Evolutionary conservation across 2,888 invertebrate species (phyloP), one percentile per base, ranked within the genome.

Genomic region (Trilocha varians): DNA sequence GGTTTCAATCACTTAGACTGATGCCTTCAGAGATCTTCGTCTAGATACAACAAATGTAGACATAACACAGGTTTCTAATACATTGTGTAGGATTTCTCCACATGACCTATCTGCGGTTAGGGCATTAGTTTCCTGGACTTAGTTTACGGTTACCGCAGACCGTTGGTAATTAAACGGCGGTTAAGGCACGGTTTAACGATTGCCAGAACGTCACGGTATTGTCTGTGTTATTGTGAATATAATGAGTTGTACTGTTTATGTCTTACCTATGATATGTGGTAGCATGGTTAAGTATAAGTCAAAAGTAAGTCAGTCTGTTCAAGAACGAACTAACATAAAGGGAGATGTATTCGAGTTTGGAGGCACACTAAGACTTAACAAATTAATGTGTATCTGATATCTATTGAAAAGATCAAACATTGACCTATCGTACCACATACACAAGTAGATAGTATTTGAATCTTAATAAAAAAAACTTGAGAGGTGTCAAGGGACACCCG

Each of bases 51-150:
- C n/a, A n/a, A n/a, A n/a, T n/a, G n/a, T 25, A 6, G 2, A 25
- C 11, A 11, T 25, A 9, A 25, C 25, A 4, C 25, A 6, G 25
- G 25, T 45, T 39, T 39, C 35, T 46, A 53, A 53, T 55, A 59
- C 58, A 59, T 49, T 52, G 53, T 25, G 25, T 25, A 25, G 8
- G 25, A 25, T 25, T 25, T 25, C 59, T 62, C 59, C 52, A 57
- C 53, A 50, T 77, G 74, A 75, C 77, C 77, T 62, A 73, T 60
- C 75, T 82, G 83, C 64, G 83, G 83, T 84, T 72, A 60, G 51
- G 59, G 62, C 69, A 70, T 78, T 70, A 82, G 80, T 79, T 76
- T 77, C 80, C 77, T 75, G 69, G 60, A 65, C 63, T 57, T 44
- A 41, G 61, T 70, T 72, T 70, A 68, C 63, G 66, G 65, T 46